A percentile compares a stretch with the other conserved stretches of the same genome.
phyloP scores from a whole-genome alignment of 2,888 invertebrate species.

The Beris chalybata region DNA sequence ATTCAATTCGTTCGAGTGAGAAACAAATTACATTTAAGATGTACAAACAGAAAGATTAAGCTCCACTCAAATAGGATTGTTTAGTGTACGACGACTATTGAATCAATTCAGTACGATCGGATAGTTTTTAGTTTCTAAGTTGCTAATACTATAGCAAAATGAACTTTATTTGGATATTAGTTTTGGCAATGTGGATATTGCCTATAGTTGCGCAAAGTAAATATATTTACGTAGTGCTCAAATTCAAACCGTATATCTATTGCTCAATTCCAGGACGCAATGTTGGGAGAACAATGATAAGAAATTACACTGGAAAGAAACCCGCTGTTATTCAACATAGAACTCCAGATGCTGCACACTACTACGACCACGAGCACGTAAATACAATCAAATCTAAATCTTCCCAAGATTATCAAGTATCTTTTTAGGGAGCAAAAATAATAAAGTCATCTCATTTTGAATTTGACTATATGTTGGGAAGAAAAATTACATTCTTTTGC shows the following conservation, averaged over 20 bases:
- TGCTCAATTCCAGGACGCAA: slow-evolving; percentile 47
- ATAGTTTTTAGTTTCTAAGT: slow-evolving; percentile 1
- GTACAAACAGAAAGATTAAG: slow-evolving; percentile 16
- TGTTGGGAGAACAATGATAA: slow-evolving; percentile 51
- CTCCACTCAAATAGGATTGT: slow-evolving; percentile 2
- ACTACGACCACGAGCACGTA: slow-evolving; percentile 87
- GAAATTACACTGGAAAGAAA: slow-evolving; percentile 55
- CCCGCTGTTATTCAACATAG: slow-evolving; percentile 66
- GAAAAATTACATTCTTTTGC: slow-evolving; percentile 91
- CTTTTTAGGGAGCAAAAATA: slow-evolving; percentile 82
- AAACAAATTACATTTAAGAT: slow-evolving; percentile 28
- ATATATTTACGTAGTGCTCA: neutral
- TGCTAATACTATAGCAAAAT: neutral
- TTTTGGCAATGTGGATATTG: slow-evolving; percentile 3
- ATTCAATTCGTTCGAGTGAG: slow-evolving; percentile 30
- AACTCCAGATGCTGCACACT: slow-evolving; percentile 85
- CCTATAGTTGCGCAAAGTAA: slow-evolving; percentile 44
- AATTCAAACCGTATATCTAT: neutral
- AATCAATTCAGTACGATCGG: slow-evolving; percentile 24
- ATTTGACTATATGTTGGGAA: slow-evolving; percentile 87
- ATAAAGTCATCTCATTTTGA: slow-evolving; percentile 88
- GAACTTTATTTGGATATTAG: slow-evolving; percentile 17
- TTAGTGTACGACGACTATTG: slow-evolving; percentile 21
- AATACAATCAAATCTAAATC: slow-evolving; percentile 49
- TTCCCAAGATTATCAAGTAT: neutral